Evolutionary conservation across 2,888 invertebrate species (phyloP), one percentile per base, ranked within the genome.

Genomic region (Drosophila nigritarsus): DNA sequence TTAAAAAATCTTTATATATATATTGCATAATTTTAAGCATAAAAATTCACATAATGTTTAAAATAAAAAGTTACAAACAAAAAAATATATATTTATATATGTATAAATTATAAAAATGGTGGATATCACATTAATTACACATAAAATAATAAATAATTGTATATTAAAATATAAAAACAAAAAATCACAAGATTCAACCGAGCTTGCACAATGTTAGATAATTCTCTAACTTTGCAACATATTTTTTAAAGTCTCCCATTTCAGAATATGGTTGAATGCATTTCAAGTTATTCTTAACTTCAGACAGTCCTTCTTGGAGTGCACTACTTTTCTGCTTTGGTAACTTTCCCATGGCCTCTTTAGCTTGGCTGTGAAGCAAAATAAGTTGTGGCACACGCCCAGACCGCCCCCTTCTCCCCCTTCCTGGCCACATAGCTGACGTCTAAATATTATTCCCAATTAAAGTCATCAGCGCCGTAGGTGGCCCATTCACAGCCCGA

Each of bases 391-490:
- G 9, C 61, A 59, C 65, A 64, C 65, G 54, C 30, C 50, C 36
- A 27, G 15, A 34, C 49, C 73, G 40, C 34, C 32, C 40, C 2
- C 60, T 45, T 7, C 69, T 65, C 34, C 29, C 40, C 0, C 58
- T 50, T 7, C 69, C 66, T 70, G 73, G 67, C 48, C 54, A 27
- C 74, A 51, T 60, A 68, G 79, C 66, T 89, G 85, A 87, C 88
- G 88, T 91, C 91, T 92, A 92, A 92, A 92, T 92, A 92, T 92
- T 92, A 90, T 92, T 91, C 89, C 91, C 92, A 92, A 92, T 92
- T 92, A 92, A 92, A 92, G 90, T 89, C 91, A 92, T 92, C 89
- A 89, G 82, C 91, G 64, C 91, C 71, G 83, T 91, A 78, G 91
- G 91, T 87, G 85, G 87, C 76, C 86, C 77, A 84, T 80, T 75